phyloP scores from a whole-genome alignment of 2,888 invertebrate genomes.

The Dastarcus helophoroides region DNA sequence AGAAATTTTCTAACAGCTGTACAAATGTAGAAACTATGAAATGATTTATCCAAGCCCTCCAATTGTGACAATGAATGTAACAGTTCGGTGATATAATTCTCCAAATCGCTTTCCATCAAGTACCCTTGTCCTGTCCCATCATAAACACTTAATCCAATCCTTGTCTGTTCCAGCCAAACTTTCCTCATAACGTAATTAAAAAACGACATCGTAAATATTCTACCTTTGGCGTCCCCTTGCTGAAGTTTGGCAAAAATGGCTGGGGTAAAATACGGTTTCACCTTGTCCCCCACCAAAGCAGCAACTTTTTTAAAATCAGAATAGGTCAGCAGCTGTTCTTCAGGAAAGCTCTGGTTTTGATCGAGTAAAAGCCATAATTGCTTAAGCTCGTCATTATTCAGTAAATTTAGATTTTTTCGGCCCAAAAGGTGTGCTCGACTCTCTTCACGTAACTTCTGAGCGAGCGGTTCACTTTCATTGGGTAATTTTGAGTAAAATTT shows the following conservation, averaged over 20 bases:
- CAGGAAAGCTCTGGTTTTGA: conserved; percentile 63
- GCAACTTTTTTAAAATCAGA: conserved; percentile 73
- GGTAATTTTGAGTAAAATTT: conserved; percentile 70
- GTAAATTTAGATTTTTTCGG: conserved; percentile 67
- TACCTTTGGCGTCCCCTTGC: conserved; percentile 73
- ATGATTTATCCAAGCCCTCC: conserved; percentile 82
- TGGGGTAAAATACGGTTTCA: conserved; percentile 65
- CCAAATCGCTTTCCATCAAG: conserved; percentile 62
- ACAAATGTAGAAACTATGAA: conserved; percentile 92
- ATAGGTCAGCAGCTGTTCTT: conserved; percentile 79
- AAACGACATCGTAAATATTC: conserved; percentile 77
- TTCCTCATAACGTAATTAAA: conserved; percentile 94
- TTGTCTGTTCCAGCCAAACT: conserved; percentile 89
- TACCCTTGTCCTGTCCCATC: conserved; percentile 75
- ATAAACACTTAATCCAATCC: conserved; percentile 86
- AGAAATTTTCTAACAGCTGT: conserved; percentile 93
- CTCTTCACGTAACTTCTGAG: conserved; percentile 77
- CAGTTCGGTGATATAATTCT: conserved; percentile 87
- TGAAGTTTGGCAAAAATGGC: conserved; percentile 80
- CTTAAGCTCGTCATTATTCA: conserved; percentile 77
- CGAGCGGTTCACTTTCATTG: conserved; percentile 60
- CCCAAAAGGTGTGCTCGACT: conserved; percentile 80
- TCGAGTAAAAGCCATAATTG: conserved; percentile 76
- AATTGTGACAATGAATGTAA: conserved; percentile 86
- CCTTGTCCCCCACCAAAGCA: conserved; percentile 50